Base-by-base conservation (phyloP, 2,888 invertebrate genomes). In the Perizoma flavofasciatum region DNA sequence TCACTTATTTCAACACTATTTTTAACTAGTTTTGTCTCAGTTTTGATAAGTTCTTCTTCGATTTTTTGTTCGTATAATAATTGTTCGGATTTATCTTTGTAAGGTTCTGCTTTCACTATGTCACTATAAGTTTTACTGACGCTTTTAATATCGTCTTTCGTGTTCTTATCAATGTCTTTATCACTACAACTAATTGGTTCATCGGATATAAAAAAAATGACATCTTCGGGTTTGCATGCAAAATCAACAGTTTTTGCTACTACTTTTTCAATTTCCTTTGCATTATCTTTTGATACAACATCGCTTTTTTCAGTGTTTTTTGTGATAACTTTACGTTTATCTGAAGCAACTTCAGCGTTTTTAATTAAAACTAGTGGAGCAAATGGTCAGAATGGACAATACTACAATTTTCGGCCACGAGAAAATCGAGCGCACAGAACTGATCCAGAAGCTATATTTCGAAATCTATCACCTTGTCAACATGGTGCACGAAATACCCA, bases 1-100 rank as follows among this genome's bases (percentile, higher is more conserved):
- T 78, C 77, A 56, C 70, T 81, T 60, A 76, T 68, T 68, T 74
- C 76, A 64, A 77, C 75, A 61, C 74, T 81, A 74, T 72, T 78
- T 70, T 76, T 82, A 72, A 79, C 74, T 77, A 83, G 55, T 68
- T 78, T 80, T 58, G 81, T 83, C 61, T 83, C 84, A 47, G 78
- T 81, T 67, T 81, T 79, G 47, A 79, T 58, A 47, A 78, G 65
- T 63, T 68, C 73, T 62, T 75, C 77, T 52, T 70, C 75, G 35
- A 83, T 64, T 39, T 73, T 72, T 72, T 82, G 82, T 69, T 70
- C 78, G 69, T 81, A 82, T 66, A 81, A 73, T 64, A 84, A 65
- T 55, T 75, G 68, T 68, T 84, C 82, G 32, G 71, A 65, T 73
- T 78, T 82, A 69, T 84, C 83, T 67, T 72, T 74, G 66, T 70